Evolutionary conservation across 1,140 invertebrate species (phyloP).

Genomic region (Idris sp.): DNA sequence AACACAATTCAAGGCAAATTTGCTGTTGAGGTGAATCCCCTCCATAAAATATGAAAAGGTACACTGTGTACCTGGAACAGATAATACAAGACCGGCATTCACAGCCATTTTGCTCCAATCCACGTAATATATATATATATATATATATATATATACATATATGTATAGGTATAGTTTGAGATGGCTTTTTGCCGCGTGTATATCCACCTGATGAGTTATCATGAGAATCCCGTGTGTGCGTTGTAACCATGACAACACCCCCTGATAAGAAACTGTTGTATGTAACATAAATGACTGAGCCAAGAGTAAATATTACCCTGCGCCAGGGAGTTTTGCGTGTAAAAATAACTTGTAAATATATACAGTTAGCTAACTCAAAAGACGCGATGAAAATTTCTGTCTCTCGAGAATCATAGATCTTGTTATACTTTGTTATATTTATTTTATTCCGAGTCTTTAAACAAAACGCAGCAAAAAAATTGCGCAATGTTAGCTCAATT

Average conservation of each 20-base stretch:
- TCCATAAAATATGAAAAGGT: conserved; percentile 42
- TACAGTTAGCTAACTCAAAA: conserved; percentile 43
- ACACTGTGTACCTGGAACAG: conserved; percentile 61
- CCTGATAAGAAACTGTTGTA: conserved; percentile 64
- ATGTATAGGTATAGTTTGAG: too few relatives aligned
- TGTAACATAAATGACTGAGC: conserved; percentile 49
- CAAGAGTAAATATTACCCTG: conserved; percentile 47
- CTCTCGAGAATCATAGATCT: conserved; percentile 25
- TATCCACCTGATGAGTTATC: conserved; percentile 72
- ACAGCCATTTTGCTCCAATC: conserved; percentile 46
- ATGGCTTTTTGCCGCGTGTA: conserved; percentile 47
- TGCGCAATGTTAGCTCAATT: conserved; percentile 7
- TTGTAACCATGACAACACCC: conserved; percentile 72
- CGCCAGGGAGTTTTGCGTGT: conserved; percentile 54
- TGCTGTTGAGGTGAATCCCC: conserved; percentile 22
- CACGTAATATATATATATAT: conserved; percentile 54
- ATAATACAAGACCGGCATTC: conserved; percentile 59
- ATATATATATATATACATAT: too few relatives aligned
- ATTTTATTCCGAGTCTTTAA: too few relatives aligned
- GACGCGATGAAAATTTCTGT: conserved; percentile 37
- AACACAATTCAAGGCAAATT: conserved; percentile 29
- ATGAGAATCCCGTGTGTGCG: conserved; percentile 68
- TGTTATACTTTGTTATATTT: conserved; percentile 20
- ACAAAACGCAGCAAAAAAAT: too few relatives aligned
- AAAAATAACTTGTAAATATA: conserved; percentile 59